A percentile compares a stretch with the other conserved stretches of the same genome.
Conservation (phyloP, 2,113 vertebrate genomes). For the Limanda limanda region DNA sequence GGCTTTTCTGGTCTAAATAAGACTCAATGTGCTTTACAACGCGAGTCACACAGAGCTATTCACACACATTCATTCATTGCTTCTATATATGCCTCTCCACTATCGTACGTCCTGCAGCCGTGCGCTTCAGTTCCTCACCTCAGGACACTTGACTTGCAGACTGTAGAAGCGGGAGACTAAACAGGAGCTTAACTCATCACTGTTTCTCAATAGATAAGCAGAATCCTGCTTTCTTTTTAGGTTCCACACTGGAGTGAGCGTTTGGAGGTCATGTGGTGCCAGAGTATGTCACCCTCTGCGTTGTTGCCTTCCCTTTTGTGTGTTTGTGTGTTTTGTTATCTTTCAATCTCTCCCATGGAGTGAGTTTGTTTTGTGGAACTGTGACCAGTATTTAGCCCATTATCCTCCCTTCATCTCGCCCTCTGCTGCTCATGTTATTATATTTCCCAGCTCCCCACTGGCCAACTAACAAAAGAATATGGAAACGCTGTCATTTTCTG, state of each 20-base stretch:
- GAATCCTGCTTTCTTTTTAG: no score
- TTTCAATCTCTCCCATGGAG: constrained; percentile 40
- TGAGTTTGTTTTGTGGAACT: constrained; percentile 55
- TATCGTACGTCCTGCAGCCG: no score
- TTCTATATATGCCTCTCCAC: no score
- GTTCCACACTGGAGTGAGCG: background rate
- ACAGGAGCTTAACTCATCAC: no score
- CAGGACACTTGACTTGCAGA: no score
- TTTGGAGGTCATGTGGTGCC: background rate
- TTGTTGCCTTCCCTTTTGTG: background rate
- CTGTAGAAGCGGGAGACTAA: no score
- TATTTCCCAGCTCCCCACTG: constrained; percentile 49
- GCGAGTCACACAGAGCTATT: no score
- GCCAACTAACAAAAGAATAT: constrained; percentile 53
- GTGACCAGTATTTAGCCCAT: constrained; percentile 59
- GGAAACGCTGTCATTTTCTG: constrained; percentile 44
- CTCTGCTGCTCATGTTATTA: constrained; percentile 53
- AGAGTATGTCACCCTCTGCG: constrained; percentile 14
- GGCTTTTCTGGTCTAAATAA: no score
- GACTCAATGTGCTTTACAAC: no score
- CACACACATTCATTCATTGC: no score
- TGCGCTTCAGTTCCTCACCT: no score
- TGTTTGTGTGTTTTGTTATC: constrained; percentile 30
- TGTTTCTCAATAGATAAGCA: background rate
- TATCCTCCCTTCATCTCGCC: constrained; percentile 39